These are phyloP conservation scores for Leistus spinibarbis DNA, from an alignment of 2,888 invertebrate genomes.

Conservation along the genomic window DNA sequence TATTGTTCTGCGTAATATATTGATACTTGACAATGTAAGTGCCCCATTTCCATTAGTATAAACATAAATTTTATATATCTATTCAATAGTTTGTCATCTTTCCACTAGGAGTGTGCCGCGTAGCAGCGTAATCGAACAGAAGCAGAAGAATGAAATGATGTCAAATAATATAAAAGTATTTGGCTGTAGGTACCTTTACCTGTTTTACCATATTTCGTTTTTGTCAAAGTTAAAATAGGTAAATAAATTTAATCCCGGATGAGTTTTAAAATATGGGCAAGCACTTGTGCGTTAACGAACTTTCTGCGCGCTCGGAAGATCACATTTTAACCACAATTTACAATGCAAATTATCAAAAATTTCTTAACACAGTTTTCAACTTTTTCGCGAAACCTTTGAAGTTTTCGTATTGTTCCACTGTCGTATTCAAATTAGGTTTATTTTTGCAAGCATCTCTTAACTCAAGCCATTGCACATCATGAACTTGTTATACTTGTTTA, in stretches of 20 bases:
- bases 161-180: too few species aligned
- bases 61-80: too few species aligned
- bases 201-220: neutral
- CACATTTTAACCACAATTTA: slow-evolving; percentile 28
- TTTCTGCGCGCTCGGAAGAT: slow-evolving; percentile 13
- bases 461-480: neutral
- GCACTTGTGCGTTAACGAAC: slow-evolving; percentile 29
- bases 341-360: slow-evolving; percentile 36
- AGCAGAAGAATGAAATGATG: too few species aligned
- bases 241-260: neutral
- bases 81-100: too few species aligned
- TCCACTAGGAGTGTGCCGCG: too few species aligned
- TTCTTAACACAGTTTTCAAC: slow-evolving; percentile 37
- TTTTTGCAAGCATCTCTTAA: neutral
- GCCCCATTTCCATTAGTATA: too few species aligned
- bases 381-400: slow-evolving; percentile 30
- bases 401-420: slow-evolving; percentile 32
- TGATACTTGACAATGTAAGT: too few species aligned
- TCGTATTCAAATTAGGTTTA: slow-evolving; percentile 31
- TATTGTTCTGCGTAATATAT: too few species aligned
- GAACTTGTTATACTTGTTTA: neutral
- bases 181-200: neutral
- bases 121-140: too few species aligned
- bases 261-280: slow-evolving; percentile 3
- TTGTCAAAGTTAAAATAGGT: neutral